These are phyloP conservation scores for Pseudoatta argentina DNA, from an alignment of 1,140 invertebrate genomes.

Conservation along the genomic window DNA sequence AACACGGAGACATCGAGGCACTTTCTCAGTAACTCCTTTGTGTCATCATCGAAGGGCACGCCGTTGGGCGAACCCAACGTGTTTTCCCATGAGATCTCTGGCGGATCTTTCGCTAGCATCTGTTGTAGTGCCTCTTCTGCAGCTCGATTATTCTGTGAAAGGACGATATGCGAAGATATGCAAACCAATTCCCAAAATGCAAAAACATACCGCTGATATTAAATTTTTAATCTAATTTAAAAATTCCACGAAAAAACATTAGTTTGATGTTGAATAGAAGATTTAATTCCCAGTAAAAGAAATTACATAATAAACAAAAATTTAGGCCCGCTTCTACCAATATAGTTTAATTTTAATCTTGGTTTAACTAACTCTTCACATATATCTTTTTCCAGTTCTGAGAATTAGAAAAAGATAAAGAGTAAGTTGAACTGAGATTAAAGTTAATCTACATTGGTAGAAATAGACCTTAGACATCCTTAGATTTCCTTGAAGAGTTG, in stretches of 20 bases:
- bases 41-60: conserved; percentile 81
- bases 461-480: neutral
- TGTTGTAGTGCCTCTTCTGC: conserved; percentile 64
- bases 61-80: conserved; percentile 79
- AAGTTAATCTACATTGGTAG: too few species aligned
- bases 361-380: too few species aligned
- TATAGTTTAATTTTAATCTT: too few species aligned
- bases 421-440: too few species aligned
- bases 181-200: neutral
- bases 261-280: neutral
- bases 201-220: neutral
- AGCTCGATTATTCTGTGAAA: conserved; percentile 58
- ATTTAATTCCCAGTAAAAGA: neutral
- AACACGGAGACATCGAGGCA: conserved; percentile 77
- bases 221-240: neutral
- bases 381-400: too few species aligned
- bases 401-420: too few species aligned
- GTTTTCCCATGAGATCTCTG: conserved; percentile 83
- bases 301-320: neutral
- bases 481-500: neutral
- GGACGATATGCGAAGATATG: neutral
- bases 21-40: conserved; percentile 77
- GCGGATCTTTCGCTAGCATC: conserved; percentile 74
- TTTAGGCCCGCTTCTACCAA: too few species aligned
- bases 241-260: neutral